phyloP scores from a whole-genome alignment of 1,140 invertebrate genomes.

The Charaxes varanes region DNA sequence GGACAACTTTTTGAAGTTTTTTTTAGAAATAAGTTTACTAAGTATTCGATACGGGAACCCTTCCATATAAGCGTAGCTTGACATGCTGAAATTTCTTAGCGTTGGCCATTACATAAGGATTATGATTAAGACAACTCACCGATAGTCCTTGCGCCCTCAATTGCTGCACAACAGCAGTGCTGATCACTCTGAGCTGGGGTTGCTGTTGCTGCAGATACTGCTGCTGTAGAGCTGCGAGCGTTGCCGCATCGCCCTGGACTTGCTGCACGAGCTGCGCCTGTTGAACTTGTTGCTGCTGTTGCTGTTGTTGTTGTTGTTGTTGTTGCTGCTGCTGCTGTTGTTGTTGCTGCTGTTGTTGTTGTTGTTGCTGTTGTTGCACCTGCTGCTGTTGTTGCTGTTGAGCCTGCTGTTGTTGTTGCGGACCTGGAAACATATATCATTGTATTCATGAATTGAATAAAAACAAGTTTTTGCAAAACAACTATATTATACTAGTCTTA shows the following conservation, averaged over 20 bases:
- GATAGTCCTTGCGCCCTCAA: conserved; percentile 67
- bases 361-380: conserved; percentile 52
- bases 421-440: conserved; percentile 24
- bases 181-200: conserved; percentile 69
- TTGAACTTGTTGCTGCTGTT: conserved; percentile 43
- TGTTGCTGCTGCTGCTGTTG: conserved; percentile 67
- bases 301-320: conserved; percentile 64
- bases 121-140: no score
- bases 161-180: conserved; percentile 70
- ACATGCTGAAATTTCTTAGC: no score
- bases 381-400: conserved; percentile 66
- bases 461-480: conserved; percentile 2
- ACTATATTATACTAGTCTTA: no score
- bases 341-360: conserved; percentile 40
- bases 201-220: conserved; percentile 74
- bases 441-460: neutral
- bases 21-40: no score
- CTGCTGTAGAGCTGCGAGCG: conserved; percentile 60
- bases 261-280: conserved; percentile 51
- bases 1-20: no score
- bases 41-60: no score
- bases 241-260: conserved; percentile 54
- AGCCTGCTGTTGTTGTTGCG: conserved; percentile 62
- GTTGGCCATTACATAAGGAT: no score
- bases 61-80: no score